Evolutionary conservation across 2,888 invertebrate species (phyloP).

Genomic region (Rotaria magnacalcarata): DNA sequence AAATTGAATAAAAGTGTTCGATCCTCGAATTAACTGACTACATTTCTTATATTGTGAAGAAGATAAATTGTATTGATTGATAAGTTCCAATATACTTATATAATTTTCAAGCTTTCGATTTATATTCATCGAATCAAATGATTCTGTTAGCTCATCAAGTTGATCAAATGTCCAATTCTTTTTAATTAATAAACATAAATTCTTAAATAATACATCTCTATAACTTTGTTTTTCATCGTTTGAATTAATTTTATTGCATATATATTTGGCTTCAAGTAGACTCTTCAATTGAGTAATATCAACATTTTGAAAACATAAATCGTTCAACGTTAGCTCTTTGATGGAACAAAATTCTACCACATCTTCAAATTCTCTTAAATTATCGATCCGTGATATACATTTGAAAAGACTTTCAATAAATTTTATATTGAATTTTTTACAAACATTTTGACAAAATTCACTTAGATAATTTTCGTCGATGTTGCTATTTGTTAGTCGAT

Average conservation of each 20-base stretch:
- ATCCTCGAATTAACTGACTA: background rate
- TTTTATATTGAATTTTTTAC: background rate
- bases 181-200: background rate
- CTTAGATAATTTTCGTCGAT: background rate
- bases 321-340: background rate
- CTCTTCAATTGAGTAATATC: background rate
- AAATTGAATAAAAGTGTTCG: background rate
- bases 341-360: background rate
- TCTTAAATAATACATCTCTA: background rate
- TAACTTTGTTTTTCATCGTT: background rate
- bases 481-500: background rate
- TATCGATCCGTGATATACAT: background rate
- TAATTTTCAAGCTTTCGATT: background rate
- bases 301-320: background rate
- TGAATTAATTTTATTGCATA: conserved; percentile 1
- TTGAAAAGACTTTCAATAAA: conserved; percentile 19
- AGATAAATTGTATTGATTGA: conserved; percentile 27
- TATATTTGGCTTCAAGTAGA: background rate
- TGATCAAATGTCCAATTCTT: conserved; percentile 34
- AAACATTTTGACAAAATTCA: background rate
- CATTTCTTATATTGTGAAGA: background rate
- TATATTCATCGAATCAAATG: background rate
- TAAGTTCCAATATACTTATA: background rate
- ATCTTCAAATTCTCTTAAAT: conserved; percentile 6
- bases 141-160: background rate